Conservation (phyloP, 2,113 vertebrate genomes). For the Leucosticte australis region DNA sequence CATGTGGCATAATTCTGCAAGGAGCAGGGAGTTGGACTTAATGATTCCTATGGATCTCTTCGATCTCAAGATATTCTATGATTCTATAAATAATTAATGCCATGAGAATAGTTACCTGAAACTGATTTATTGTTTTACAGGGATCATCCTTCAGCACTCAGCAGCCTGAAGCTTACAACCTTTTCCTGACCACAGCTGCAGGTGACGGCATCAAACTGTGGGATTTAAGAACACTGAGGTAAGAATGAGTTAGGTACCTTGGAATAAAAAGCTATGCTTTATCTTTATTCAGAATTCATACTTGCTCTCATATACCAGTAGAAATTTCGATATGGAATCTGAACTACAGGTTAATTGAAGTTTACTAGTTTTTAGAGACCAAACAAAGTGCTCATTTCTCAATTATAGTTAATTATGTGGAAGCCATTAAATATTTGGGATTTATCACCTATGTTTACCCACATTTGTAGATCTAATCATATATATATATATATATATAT, state of each 20-base stretch:
- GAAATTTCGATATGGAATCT: background rate
- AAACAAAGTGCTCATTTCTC: background rate
- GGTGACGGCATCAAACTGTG: slow-evolving; percentile 87
- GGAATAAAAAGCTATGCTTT: background rate
- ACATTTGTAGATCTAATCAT: background rate
- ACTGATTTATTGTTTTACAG: slow-evolving; percentile 62
- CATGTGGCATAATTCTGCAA: background rate
- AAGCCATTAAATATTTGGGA: background rate
- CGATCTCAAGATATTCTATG: background rate
- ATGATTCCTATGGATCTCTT: background rate
- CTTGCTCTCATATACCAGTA: background rate
- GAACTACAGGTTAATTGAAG: background rate
- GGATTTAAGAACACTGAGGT: slow-evolving; percentile 89
- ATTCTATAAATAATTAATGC: background rate
- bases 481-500: background rate
- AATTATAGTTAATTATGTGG: background rate
- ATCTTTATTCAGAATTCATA: background rate
- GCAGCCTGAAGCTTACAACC: slow-evolving; percentile 78
- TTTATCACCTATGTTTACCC: background rate
- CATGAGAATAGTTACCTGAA: background rate
- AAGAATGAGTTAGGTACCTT: background rate
- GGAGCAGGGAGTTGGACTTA: background rate
- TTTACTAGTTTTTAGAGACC: background rate
- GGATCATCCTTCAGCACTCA: slow-evolving; percentile 82
- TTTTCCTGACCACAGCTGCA: slow-evolving; percentile 83